A percentile compares a stretch with the other conserved stretches of the same genome.
These are phyloP conservation scores for Melanostoma mellinum DNA, from an alignment of 2,888 invertebrate species.

Conservation along the genomic window DNA sequence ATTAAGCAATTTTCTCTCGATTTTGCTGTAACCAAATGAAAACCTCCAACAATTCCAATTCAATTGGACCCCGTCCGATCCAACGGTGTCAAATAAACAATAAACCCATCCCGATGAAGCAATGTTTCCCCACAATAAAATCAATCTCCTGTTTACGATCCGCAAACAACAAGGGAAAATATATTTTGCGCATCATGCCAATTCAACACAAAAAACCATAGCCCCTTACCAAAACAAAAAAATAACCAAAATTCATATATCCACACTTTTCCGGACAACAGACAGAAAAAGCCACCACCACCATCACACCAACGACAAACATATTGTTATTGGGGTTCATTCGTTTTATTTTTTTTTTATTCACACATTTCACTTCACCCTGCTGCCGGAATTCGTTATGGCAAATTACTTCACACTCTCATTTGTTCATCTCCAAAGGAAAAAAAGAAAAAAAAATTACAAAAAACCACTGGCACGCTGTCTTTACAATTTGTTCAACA, in stretches of 20 bases:
- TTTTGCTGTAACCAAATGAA: slow-evolving; percentile 26
- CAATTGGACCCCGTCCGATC: slow-evolving; percentile 42
- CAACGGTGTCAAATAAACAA: slow-evolving; percentile 58
- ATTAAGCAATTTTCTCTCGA: slow-evolving; percentile 10
- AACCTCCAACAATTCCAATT: slow-evolving; percentile 50
- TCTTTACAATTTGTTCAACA: slow-evolving; percentile 39
- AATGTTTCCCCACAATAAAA: slow-evolving; percentile 71
- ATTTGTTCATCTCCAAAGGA: slow-evolving; percentile 51
- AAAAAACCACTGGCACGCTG: slow-evolving; percentile 57
- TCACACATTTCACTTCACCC: not conserved
- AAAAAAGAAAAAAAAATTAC: not conserved
- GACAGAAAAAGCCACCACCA: not conserved
- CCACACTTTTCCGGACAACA: slow-evolving; percentile 40
- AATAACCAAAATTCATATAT: slow-evolving; percentile 26
- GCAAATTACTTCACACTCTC: slow-evolving; percentile 71
- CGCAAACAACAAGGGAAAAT: slow-evolving; percentile 67
- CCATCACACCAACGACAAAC: slow-evolving; percentile 25
- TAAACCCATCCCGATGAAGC: slow-evolving; percentile 65
- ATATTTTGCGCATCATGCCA: slow-evolving; percentile 56
- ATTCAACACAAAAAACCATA: slow-evolving; percentile 20
- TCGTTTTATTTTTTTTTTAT: slow-evolving; percentile 20
- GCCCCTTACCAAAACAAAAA: slow-evolving; percentile 11
- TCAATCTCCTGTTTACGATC: slow-evolving; percentile 72
- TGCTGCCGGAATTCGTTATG: slow-evolving; percentile 68
- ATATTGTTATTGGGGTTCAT: slow-evolving; percentile 58